These are phyloP conservation scores for Byasa hedistus DNA, from an alignment of 2,888 invertebrate species.

Conservation along the genomic window DNA sequence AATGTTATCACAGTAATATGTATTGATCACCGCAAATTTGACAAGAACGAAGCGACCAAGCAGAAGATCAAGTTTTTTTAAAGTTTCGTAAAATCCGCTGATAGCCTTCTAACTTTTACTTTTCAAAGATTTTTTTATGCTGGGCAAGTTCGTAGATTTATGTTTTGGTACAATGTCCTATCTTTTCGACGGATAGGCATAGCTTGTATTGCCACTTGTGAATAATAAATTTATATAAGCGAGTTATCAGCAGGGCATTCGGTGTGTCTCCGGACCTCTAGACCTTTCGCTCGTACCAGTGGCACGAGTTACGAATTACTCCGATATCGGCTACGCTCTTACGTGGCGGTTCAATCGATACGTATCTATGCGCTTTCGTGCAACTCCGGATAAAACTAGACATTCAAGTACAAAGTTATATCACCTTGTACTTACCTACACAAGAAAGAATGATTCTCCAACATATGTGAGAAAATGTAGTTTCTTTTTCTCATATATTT, in stretches of 20 bases:
- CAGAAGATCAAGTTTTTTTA: too few species aligned
- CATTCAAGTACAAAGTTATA: not conserved
- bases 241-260: slow-evolving; percentile 5
- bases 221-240: not conserved
- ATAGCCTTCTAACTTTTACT: too few species aligned
- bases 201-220: not conserved
- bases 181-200: not conserved
- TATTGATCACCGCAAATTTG: too few species aligned
- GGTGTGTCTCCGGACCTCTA: slow-evolving; percentile 16
- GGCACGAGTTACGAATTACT: slow-evolving; percentile 23
- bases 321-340: slow-evolving; percentile 1
- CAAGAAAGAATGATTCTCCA: too few species aligned
- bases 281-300: slow-evolving; percentile 15
- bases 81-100: too few species aligned
- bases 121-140: too few species aligned
- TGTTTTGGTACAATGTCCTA: not conserved
- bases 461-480: too few species aligned
- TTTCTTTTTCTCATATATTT: too few species aligned
- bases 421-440: too few species aligned
- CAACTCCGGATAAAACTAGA: slow-evolving; percentile 1
- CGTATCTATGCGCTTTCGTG: slow-evolving; percentile 5
- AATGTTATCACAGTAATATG: too few species aligned
- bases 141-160: too few species aligned
- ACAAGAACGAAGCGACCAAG: too few species aligned
- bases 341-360: not conserved